phyloP scores from a whole-genome alignment of 2,113 vertebrate species.

The Balaeniceps rex region DNA sequence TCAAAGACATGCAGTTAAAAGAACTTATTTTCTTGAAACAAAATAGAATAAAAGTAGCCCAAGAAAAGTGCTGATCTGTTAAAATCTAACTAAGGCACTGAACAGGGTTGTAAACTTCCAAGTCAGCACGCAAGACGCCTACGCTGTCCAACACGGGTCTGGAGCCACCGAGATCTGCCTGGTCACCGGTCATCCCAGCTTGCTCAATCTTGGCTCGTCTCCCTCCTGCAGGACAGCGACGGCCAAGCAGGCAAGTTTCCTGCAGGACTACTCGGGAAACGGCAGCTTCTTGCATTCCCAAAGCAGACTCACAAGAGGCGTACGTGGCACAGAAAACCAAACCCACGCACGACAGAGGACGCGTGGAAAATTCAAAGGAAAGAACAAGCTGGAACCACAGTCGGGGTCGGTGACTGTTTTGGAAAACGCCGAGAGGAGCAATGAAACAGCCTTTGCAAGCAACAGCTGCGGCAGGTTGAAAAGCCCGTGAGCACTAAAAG shows the following conservation, averaged over 20 bases:
- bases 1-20: background rate
- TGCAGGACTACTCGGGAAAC: accelerated
- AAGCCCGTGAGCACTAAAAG: accelerated
- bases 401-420: accelerated
- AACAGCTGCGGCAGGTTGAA: background rate
- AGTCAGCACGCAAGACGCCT: background rate
- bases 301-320: background rate
- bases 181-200: background rate
- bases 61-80: background rate
- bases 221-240: accelerated
- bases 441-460: background rate
- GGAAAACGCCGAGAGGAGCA: background rate
- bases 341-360: too few relatives aligned
- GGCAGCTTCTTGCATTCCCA: background rate
- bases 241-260: background rate
- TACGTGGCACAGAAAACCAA: accelerated
- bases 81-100: constrained; percentile 51
- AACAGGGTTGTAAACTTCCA: background rate
- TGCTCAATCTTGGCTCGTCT: background rate
- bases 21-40: background rate
- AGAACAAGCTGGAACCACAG: background rate
- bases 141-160: accelerated
- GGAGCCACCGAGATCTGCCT: background rate
- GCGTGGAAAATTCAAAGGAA: accelerated
- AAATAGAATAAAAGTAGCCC: background rate